Base-by-base conservation (phyloP, 1,140 invertebrate species). In the Cephus cinctus region DNA sequence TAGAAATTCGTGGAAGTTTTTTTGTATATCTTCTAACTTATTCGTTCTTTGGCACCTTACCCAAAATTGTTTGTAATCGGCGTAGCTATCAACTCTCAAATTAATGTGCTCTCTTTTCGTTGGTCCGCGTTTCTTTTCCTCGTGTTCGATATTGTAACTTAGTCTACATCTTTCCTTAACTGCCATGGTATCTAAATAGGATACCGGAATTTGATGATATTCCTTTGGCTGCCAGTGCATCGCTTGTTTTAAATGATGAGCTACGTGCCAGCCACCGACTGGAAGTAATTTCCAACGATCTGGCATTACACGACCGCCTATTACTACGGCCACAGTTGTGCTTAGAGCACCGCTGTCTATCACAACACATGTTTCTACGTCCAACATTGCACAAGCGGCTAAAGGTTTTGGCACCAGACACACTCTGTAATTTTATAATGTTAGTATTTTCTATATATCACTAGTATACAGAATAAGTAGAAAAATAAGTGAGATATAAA, bases 291-390 rank as follows among this genome's bases (percentile, higher is more conserved):
- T 63, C 72, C 73, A 77, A 2, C 75, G 68, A 41, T 73, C 60
- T 8, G 72, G 69, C 36, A 75, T 68, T 5, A 78, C 75, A 38
- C 73, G 53, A 11, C 78, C 76, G 20, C 75, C 68, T 39, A 80
- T 67, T n/a, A 80, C 69, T 20, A 80, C 75, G 14, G 76, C 75
- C 1, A 80, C 78, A 4, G 75, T 77, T 31, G 78, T 80, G 49
- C 69, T 80, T 4, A 76, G 45, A 41, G 78, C 76, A 27, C 78
- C 77, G 50, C 74, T 77, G 32, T 80, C 78, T 20, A 80, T 61
- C 4, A 80, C 76, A 4, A 80, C 69, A 38, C 77, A 79, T 8
- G 75, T 79, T 44, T 78, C 74, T 8, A 77, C 48, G 21, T 73
- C 73, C n/a, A 77, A 41, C 63, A 78, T 73, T 8, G 67, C 70